A percentile compares a stretch with the other conserved stretches of the same genome.
Conservation (phyloP, 2,113 vertebrate species). For the Anser cygnoides region DNA sequence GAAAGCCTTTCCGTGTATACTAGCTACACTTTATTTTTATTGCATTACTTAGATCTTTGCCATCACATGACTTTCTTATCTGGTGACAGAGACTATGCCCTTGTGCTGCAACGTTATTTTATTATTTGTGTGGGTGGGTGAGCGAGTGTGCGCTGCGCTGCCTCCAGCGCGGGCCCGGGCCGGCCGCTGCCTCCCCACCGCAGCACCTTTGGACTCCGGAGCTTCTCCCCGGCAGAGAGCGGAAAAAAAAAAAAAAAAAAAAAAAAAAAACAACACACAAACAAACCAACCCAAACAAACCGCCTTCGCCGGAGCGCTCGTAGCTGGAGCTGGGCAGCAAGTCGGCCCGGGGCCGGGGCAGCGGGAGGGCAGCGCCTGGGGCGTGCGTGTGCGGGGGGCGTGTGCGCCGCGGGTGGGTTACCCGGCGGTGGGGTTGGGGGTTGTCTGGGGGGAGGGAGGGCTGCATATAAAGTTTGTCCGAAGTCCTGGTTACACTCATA, state of each 20-base stretch:
- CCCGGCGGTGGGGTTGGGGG: background rate
- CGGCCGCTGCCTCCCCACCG: background rate
- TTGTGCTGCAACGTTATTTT: conserved; percentile 71
- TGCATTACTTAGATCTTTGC: conserved; percentile 79
- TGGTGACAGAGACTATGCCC: conserved; percentile 68
- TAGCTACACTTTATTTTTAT: conserved; percentile 75
- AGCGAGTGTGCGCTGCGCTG: background rate
- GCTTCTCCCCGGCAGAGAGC: background rate
- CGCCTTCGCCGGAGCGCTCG: background rate
- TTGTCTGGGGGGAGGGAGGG: background rate
- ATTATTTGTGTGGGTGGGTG: conserved; percentile 50
- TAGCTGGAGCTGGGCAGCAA: background rate
- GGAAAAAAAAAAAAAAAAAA: too few species aligned
- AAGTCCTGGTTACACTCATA: conserved; percentile 63
- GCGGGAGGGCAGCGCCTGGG: conserved; percentile 9
- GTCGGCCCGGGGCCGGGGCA: background rate
- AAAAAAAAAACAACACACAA: too few species aligned
- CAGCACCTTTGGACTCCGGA: conserved; percentile 55
- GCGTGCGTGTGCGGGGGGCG: background rate
- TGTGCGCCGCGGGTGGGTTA: background rate
- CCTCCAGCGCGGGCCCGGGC: background rate
- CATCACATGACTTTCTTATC: conserved; percentile 69
- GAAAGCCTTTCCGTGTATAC: conserved; percentile 57
- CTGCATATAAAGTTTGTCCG: conserved; percentile 47
- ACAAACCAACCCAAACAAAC: too few species aligned